Percentiles rank a stretch among this genome's conserved stretches.
Evolutionary conservation across 2,797 vertebrate species (phyloP).

Genomic region (Nasua narica): DNA sequence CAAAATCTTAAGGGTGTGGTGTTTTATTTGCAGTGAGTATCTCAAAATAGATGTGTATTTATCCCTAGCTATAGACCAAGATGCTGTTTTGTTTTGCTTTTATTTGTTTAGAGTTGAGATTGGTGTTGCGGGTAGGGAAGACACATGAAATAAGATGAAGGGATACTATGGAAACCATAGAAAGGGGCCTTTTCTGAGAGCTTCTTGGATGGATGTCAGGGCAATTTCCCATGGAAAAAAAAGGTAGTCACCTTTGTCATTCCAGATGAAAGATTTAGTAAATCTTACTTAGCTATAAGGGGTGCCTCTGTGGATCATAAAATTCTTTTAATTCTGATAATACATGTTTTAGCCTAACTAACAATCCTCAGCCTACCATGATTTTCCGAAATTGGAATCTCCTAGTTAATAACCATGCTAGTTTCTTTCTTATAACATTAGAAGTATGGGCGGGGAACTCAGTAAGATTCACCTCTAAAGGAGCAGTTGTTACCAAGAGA

Average conservation of each 20-base stretch:
- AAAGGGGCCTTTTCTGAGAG: neutral
- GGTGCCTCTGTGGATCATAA: neutral
- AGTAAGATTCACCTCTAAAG: neutral
- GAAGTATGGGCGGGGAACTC: neutral
- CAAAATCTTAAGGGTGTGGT: neutral
- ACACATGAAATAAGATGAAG: neutral
- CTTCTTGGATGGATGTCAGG: neutral
- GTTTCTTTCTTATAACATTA: neutral
- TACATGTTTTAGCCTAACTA: neutral
- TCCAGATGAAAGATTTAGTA: neutral
- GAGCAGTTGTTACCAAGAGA: neutral
- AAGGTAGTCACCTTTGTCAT: neutral
- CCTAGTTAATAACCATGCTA: neutral
- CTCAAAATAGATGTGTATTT: conserved; percentile 1
- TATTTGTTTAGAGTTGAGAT: neutral
- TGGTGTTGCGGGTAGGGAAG: neutral
- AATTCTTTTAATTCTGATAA: neutral
- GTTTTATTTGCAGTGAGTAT: conserved; percentile 13
- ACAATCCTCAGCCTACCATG: neutral
- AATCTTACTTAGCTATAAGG: neutral
- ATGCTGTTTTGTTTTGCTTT: neutral
- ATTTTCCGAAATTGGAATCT: neutral
- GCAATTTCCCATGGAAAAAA: neutral
- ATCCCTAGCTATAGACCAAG: neutral
- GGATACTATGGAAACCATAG: neutral